These are phyloP conservation scores for Maconellicoccus hirsutus DNA, from an alignment of 1,140 invertebrate species.

Conservation along the genomic window DNA sequence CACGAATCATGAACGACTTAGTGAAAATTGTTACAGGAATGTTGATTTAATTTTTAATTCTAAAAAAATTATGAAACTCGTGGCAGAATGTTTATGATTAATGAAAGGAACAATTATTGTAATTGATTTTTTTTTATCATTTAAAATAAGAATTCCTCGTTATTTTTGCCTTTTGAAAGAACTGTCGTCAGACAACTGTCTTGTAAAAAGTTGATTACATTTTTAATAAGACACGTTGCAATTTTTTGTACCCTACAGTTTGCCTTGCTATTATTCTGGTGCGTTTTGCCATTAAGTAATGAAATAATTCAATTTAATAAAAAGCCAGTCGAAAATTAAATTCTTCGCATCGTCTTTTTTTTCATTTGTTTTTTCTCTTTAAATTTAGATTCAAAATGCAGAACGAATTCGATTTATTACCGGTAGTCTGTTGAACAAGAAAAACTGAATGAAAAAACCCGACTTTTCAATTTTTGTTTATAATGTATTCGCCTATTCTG, in stretches of 20 bases:
- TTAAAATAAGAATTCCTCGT: neutral
- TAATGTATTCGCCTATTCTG: too few species aligned
- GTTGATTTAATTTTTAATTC: neutral
- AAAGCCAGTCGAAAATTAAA: slow-evolving; percentile 4
- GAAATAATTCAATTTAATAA: slow-evolving; percentile 6
- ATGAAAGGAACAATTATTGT: neutral
- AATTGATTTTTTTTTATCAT: neutral
- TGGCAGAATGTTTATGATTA: neutral
- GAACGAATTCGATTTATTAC: slow-evolving; percentile 9
- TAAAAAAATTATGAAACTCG: neutral
- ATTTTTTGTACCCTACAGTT: neutral
- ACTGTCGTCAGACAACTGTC: neutral
- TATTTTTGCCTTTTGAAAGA: neutral
- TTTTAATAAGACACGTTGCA: slow-evolving; percentile 1
- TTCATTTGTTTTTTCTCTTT: neutral
- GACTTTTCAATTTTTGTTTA: too few species aligned
- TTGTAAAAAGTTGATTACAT: slow-evolving; percentile 5
- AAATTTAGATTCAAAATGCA: neutral
- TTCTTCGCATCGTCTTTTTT: neutral
- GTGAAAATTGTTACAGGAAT: neutral
- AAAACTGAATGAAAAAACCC: neutral
- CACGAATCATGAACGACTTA: neutral
- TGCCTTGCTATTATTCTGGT: neutral
- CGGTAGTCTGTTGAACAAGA: neutral
- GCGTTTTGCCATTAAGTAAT: neutral